Percentiles rank a stretch among this genome's conserved stretches.
Conservation (phyloP, 2,113 vertebrate genomes). For the Pelvicachromis taeniatus region DNA sequence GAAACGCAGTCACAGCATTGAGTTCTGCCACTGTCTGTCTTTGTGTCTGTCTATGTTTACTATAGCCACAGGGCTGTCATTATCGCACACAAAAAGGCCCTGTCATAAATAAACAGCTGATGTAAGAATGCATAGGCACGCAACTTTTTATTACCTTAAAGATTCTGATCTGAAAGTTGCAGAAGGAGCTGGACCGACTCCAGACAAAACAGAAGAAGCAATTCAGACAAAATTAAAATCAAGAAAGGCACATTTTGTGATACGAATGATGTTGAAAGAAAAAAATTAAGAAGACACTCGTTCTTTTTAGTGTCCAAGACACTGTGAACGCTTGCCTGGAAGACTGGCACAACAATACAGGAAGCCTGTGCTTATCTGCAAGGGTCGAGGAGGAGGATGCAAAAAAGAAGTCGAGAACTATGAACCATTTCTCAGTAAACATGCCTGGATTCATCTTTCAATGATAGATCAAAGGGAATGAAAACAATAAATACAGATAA, state of each 20-base stretch:
- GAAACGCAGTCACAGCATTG: slow-evolving; percentile 8
- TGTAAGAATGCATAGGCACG: background rate
- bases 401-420: background rate
- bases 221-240: background rate
- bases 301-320: background rate
- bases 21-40: slow-evolving; percentile 36
- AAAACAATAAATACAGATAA: background rate
- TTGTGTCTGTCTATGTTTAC: slow-evolving; percentile 4
- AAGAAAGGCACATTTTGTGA: background rate
- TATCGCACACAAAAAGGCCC: background rate
- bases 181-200: background rate
- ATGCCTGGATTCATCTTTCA: background rate
- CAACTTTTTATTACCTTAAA: background rate
- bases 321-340: background rate
- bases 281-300: background rate
- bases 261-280: background rate
- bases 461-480: background rate
- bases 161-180: background rate
- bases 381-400: background rate
- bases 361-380: slow-evolving; percentile 27
- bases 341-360: slow-evolving; percentile 19
- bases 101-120: background rate
- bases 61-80: slow-evolving; percentile 5
- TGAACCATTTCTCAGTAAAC: background rate
- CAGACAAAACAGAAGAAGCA: background rate